Percentiles rank a stretch among this genome's conserved stretches.
Evolutionary conservation across 2,888 invertebrate genomes (phyloP).

Genomic region (Ophioninae sp.): DNA sequence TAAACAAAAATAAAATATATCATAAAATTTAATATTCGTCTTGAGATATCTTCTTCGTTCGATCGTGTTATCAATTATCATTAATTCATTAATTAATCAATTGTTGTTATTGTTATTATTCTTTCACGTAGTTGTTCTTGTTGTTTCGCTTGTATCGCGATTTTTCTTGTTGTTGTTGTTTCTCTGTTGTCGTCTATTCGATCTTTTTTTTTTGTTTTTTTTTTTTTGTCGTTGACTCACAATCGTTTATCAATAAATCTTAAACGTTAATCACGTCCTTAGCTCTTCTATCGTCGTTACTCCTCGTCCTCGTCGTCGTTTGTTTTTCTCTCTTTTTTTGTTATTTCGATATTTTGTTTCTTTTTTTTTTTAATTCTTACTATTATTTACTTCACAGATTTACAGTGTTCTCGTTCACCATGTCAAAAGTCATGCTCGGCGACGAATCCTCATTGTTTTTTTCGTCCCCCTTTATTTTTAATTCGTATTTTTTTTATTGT

Average conservation of each 20-base stretch:
- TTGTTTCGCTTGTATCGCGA: no score
- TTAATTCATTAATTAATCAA: conserved; percentile 6
- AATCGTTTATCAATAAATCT: conserved; percentile 60
- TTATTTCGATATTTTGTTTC: no score
- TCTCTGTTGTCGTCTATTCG: conserved; percentile 22
- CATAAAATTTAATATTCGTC: conserved; percentile 67
- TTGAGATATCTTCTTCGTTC: conserved; percentile 58
- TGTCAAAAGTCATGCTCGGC: conserved; percentile 54
- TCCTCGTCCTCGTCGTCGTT: neutral
- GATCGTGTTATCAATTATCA: conserved; percentile 40
- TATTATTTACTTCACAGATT: conserved; percentile 64
- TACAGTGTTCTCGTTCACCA: conserved; percentile 63
- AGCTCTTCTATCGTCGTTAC: conserved; percentile 33
- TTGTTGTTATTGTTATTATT: conserved; percentile 37
- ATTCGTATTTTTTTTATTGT: neutral
- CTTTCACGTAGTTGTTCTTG: conserved; percentile 24
- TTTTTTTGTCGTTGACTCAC: conserved; percentile 40
- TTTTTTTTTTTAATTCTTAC: conserved; percentile 21
- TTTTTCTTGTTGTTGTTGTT: conserved; percentile 6
- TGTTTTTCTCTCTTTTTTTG: no score
- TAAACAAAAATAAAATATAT: conserved; percentile 70
- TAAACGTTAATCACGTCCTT: conserved; percentile 57
- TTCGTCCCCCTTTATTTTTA: no score
- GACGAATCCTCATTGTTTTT: conserved; percentile 8
- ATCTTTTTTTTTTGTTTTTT: conserved; percentile 25